A percentile compares a stretch with the other conserved stretches of the same genome.
phyloP scores from a whole-genome alignment of 1,140 invertebrate species.

The Zophobas atratus region DNA sequence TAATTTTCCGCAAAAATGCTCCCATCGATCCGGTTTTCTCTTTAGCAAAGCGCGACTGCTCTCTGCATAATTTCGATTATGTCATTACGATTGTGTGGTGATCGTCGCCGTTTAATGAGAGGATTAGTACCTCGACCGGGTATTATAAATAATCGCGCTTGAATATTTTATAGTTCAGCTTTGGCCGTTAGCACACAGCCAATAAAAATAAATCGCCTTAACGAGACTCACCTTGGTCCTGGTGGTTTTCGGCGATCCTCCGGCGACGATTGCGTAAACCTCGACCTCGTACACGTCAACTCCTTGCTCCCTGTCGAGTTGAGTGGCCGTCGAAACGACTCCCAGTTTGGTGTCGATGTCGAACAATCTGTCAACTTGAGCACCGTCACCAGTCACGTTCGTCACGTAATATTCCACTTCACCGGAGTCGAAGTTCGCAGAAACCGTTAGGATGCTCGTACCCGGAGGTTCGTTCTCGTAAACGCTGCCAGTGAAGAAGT shows the following conservation, averaged over 20 bases:
- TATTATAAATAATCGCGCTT: conserved; percentile 50
- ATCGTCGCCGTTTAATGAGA: conserved; percentile 47
- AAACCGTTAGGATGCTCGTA: conserved; percentile 85
- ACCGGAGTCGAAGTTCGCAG: conserved; percentile 73
- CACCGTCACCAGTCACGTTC: conserved; percentile 86
- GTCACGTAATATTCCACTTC: conserved; percentile 94
- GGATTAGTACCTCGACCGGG: conserved; percentile 48
- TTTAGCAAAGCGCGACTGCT: background rate
- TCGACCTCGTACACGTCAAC: conserved; percentile 86
- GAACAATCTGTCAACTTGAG: conserved; percentile 87
- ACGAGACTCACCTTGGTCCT: conserved; percentile 80
- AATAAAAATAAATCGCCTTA: conserved; percentile 43
- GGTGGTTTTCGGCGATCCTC: conserved; percentile 77
- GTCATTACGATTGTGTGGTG: conserved; percentile 50
- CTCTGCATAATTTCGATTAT: conserved; percentile 51
- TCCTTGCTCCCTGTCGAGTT: conserved; percentile 89
- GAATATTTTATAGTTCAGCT: conserved; percentile 52
- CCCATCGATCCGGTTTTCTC: too few species aligned
- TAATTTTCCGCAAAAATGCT: too few species aligned
- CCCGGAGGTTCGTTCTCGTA: conserved; percentile 91
- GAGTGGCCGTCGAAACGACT: conserved; percentile 86
- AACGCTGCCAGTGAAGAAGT: conserved; percentile 80
- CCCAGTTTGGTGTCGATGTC: conserved; percentile 92
- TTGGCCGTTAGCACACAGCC: conserved; percentile 34
- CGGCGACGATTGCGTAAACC: conserved; percentile 83